Conservation (phyloP, 2,113 vertebrate genomes). For the Haliaeetus leucogaster region DNA sequence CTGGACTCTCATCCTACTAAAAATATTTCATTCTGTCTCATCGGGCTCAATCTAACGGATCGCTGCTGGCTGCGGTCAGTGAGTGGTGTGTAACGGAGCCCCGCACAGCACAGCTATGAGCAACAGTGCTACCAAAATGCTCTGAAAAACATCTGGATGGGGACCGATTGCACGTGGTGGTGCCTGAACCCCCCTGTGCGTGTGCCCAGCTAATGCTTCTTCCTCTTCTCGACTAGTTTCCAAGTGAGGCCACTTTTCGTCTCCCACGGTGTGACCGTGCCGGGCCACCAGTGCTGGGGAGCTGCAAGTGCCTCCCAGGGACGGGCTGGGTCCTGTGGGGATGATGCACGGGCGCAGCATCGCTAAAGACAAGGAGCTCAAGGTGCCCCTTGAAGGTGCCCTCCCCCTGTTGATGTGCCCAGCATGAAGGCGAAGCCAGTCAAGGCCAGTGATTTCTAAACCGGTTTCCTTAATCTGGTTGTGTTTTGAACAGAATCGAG, state of each 20-base stretch:
- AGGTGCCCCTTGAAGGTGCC: rapidly evolving
- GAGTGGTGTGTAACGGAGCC: rapidly evolving
- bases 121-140: not conserved
- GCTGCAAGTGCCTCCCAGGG: rapidly evolving
- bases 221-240: not conserved
- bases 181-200: rapidly evolving
- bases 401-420: rapidly evolving
- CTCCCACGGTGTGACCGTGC: rapidly evolving
- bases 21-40: not conserved
- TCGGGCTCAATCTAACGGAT: rapidly evolving
- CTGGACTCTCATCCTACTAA: not conserved
- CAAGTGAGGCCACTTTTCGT: not conserved
- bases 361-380: rapidly evolving
- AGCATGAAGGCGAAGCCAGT: rapidly evolving
- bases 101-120: rapidly evolving
- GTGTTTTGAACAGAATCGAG: rapidly evolving
- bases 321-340: not conserved
- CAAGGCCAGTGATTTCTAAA: not conserved
- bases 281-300: rapidly evolving
- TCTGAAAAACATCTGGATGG: rapidly evolving
- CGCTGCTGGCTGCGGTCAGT: not conserved
- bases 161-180: not conserved
- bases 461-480: not conserved
- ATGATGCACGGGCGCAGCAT: rapidly evolving
- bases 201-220: not conserved